Evolutionary conservation across 2,113 vertebrate species (phyloP), one percentile per base, ranked within the genome.

Genomic region (Semicossyphus pulcher): DNA sequence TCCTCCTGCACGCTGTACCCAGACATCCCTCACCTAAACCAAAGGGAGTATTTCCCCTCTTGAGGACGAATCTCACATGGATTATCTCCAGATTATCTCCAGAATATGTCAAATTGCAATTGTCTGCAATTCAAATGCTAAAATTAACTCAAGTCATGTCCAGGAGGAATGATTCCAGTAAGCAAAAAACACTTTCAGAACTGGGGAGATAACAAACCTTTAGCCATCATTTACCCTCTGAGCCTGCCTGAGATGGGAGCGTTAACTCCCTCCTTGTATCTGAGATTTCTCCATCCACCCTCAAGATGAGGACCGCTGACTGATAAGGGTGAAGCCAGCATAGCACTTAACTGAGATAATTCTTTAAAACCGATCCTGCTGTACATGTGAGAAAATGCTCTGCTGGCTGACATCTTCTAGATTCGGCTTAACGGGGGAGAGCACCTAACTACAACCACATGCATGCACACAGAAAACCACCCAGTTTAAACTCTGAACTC

Each of bases 321-420:
- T 31, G 84, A 90, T 89, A 86, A 86, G 69, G 36, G 3, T 31
- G 57, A 54, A 77, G 66, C 73, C 80, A 63, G 57, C 61, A 52
- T 47, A 44, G 65, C 68, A 72, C 75, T 81, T 72, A 57, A 68
- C 64, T 67, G 64, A 88, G 81, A 76, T 83, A 79, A 70, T 28
- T 56, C 44, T 59, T 28, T 31, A 42, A 65, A 79, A 58, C n/a
- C 36, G 4, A 66, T 32, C 58, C 68, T 10, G 52, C 31, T 69
- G 58, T 51, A 58, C 25, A 53, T 78, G 60, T 77, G 57, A 75
- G 76, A 53, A 72, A 68, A 80, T 34, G 26, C 42, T 16, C 53
- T 12, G 10, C 20, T 3, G 16, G 59, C 44, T 72, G 48, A 66
- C 62, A 57, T 41, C n/a, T 36, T 64, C 45, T 71, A 66, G 56